Conservation (phyloP, 2,797 vertebrate genomes). For the Cirrhinus molitorella region DNA sequence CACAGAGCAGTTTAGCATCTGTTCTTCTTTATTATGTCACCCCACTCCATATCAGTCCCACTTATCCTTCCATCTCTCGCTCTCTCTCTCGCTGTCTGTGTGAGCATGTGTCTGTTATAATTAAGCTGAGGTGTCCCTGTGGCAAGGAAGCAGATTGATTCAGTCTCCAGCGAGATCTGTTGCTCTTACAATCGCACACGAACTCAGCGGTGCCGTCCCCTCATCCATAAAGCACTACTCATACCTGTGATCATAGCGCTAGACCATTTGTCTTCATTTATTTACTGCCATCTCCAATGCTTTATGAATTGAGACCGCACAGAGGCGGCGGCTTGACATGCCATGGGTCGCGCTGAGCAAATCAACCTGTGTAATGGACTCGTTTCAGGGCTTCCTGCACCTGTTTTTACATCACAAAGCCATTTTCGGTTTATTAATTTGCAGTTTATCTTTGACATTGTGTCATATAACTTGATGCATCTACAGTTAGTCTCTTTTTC, state of each 20-base stretch:
- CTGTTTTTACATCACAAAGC: neutral
- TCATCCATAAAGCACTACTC: slow-evolving; percentile 31
- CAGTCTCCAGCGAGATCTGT: slow-evolving; percentile 55
- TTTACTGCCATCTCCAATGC: slow-evolving; percentile 38
- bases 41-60: slow-evolving; percentile 20
- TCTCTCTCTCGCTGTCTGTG: slow-evolving; percentile 18
- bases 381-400: neutral
- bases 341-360: neutral
- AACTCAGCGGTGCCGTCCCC: neutral
- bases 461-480: neutral
- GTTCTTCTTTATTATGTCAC: slow-evolving; percentile 42
- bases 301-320: slow-evolving; percentile 29
- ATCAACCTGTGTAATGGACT: slow-evolving; percentile 16
- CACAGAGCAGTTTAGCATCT: slow-evolving; percentile 44
- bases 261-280: slow-evolving; percentile 53
- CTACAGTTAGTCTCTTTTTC: neutral
- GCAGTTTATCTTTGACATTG: neutral
- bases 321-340: neutral
- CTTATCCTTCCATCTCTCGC: slow-evolving; percentile 17
- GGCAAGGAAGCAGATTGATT: slow-evolving; percentile 62
- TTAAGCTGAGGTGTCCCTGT: slow-evolving; percentile 50
- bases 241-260: slow-evolving; percentile 34
- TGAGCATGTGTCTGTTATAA: slow-evolving; percentile 39
- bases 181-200: slow-evolving; percentile 45
- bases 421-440: neutral